Evolutionary conservation across 2,113 vertebrate genomes (phyloP).

Genomic region (Prolemur simus): DNA sequence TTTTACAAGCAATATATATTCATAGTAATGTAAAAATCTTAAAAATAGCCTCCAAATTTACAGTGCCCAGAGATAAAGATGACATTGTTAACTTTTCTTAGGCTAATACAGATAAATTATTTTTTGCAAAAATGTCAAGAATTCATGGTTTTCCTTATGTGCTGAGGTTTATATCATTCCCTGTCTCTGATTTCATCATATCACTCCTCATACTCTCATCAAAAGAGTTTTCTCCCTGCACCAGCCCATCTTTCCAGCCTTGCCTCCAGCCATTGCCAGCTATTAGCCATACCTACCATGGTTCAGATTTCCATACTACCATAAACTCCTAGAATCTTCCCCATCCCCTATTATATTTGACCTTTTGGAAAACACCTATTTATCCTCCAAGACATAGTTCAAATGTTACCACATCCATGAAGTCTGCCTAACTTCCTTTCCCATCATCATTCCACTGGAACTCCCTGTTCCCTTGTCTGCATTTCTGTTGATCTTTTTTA

Average conservation of each 20-base stretch:
- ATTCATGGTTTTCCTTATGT: neutral
- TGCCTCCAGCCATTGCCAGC: neutral
- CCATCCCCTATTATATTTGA: neutral
- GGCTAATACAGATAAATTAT: neutral
- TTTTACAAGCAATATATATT: neutral
- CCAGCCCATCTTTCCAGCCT: neutral
- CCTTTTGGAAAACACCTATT: neutral
- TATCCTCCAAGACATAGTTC: neutral
- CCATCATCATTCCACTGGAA: neutral
- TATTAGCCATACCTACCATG: neutral
- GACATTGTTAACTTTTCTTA: neutral
- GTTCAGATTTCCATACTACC: neutral
- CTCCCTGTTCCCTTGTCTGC: neutral
- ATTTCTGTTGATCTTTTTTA: neutral
- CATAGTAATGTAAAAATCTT: neutral
- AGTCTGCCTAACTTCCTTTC: neutral
- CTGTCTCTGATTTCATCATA: neutral
- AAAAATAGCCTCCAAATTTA: neutral
- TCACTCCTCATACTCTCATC: neutral
- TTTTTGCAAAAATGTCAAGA: neutral
- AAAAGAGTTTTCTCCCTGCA: neutral
- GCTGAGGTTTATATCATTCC: neutral
- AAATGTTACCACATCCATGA: neutral
- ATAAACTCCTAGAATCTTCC: neutral
- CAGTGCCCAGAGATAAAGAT: neutral